Base-by-base conservation (phyloP, 2,888 invertebrate genomes). In the Orthosia cruda region DNA sequence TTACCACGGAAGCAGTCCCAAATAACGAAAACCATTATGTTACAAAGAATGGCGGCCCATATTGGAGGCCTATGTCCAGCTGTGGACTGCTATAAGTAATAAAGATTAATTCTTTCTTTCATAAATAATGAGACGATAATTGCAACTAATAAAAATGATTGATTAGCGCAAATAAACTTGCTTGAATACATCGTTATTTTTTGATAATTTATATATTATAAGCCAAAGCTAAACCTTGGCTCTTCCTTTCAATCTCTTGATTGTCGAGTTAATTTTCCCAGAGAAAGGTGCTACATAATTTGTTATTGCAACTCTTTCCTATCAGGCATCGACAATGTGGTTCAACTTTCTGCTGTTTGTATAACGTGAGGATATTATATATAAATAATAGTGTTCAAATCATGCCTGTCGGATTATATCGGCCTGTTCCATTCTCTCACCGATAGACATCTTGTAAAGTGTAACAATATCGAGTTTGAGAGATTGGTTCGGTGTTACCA, bases 261-360 rank as follows among this genome's bases (percentile, higher is more conserved):
- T 68, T 67, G 18, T 64, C 1, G 23, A 40, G 23, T 45, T 52
- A 1, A 62, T 47, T 64, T 26, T 52, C 57, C 18, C 62, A 69
- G 32, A 69, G 71, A 76, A 69, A 72, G 77, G 82, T 54, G 58
- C 69, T 55, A 52, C 59, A 78, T 65, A 69, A 74, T 74, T 74
- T 78, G 45, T 70, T 80, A 67, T 81, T 77, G 74, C 71, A 73
- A 64, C 71, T 55, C 63, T 50, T 15, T 20, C 18, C 69, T 77
- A 71, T 70, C 77, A 49, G 68, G 71, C 52, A 76, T 76, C 73
- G 54, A 32, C 63, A 59, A 57, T 66, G 55, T 59, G 55, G 65
- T 75, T 85, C 74, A 73, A 81, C 78, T 85, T 86, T 85, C 83
- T 73, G 81, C 63, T 76, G 16, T 72, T 84, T 84, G 68, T 77